A percentile compares a stretch with the other conserved stretches of the same genome.
Evolutionary conservation across 2,113 vertebrate species (phyloP).

Genomic region (Cepphus grylle): DNA sequence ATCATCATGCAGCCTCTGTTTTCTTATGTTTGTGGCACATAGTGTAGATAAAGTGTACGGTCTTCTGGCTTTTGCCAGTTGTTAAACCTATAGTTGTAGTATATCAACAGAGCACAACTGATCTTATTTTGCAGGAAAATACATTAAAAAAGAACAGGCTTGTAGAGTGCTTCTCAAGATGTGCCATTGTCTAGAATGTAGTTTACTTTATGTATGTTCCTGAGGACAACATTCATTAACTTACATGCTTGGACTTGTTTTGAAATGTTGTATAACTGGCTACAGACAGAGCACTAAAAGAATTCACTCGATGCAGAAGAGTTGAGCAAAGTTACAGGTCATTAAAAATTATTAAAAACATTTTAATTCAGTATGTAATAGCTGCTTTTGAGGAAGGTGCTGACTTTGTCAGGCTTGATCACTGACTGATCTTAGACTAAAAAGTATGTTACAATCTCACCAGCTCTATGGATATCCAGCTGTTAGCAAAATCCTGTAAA

Average conservation of each 20-base stretch:
- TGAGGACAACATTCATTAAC: background rate
- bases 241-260: background rate
- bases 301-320: background rate
- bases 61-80: background rate
- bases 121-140: background rate
- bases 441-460: background rate
- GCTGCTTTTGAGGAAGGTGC: background rate
- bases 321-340: background rate
- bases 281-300: background rate
- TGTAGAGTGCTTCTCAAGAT: background rate
- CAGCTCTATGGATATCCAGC: background rate
- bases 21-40: background rate
- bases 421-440: background rate
- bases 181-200: background rate
- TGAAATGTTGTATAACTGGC: background rate
- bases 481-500: background rate
- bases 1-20: background rate
- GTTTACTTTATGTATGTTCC: background rate
- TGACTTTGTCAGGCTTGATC: background rate
- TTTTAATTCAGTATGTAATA: background rate
- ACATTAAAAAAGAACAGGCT: accelerated
- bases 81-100: background rate
- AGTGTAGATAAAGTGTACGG: accelerated
- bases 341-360: background rate
- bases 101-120: background rate